Base-by-base conservation (phyloP, 2,113 vertebrate species). In the Chelonoidis abingdonii region DNA sequence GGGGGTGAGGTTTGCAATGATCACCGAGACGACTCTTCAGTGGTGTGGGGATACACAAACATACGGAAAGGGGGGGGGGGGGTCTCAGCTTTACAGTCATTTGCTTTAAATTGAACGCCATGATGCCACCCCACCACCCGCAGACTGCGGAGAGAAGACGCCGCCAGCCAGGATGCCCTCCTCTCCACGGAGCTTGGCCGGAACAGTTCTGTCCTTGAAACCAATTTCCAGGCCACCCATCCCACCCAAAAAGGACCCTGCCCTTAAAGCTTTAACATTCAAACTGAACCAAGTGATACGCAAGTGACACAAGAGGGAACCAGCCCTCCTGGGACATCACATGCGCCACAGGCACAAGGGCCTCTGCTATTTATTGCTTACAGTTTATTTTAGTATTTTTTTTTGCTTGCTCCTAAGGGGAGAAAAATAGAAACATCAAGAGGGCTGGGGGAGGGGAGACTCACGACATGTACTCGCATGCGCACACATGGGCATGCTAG, bases 171-270 rank as follows among this genome's bases (percentile, higher is more conserved):
- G 59, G 27, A 31, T 35, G 59, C 59, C 57, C 13, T 12, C 13
- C 29, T 31, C 59, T 56, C 62, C 76, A 82, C 0, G 0, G n/a
- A 89, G n/a, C 54, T 80, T 72, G 59, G 44, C 29, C 22, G 79
- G 31, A 83, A 29, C 89, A 89, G 57, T 25, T 16, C 50, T 2
- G 8, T 62, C 31, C 35, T 21, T 49, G 75, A 54, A 9, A 69
- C 0, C 1, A 0, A 56, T 41, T 44, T 86, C 41, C 69, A 35
- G 75, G 22, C 72, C n/a, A 75, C 10, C 69, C 7, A 10, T 10
- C 21, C 22, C 19, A 19, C 16, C 35, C 38, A 25, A 72, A 31
- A 38, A 69, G 38, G 35, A 24, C 5, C 56, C 13, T 16, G 10
- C 27, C 78, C 78, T 0, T 0, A 31, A 49, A 75, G 11, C 19